These are phyloP conservation scores for Odontocerum albicorne DNA, from an alignment of 2,888 invertebrate genomes.

Conservation along the genomic window DNA sequence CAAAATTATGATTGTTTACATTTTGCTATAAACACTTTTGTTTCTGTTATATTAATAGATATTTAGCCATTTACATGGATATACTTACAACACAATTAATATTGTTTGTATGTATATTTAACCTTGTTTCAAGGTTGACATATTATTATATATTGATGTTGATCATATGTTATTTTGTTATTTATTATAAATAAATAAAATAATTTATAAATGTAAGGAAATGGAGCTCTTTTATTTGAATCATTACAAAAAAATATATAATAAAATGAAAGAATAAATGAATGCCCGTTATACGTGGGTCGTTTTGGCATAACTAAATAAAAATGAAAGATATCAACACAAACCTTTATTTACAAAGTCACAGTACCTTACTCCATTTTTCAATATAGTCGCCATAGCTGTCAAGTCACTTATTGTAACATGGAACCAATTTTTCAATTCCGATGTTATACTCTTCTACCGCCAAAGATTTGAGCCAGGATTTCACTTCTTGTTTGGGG, in stretches of 20 bases:
- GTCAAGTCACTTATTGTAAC: too few relatives aligned
- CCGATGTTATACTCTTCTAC: too few relatives aligned
- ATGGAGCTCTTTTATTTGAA: conserved; percentile 29
- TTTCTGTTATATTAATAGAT: neutral
- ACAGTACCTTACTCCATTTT: too few relatives aligned
- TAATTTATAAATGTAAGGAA: conserved; percentile 38
- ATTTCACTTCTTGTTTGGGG: too few relatives aligned
- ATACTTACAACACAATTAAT: conserved; percentile 6
- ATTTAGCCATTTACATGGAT: conserved; percentile 1
- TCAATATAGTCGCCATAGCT: too few relatives aligned
- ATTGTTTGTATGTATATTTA: conserved; percentile 10
- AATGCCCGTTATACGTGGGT: too few relatives aligned
- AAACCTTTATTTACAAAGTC: too few relatives aligned
- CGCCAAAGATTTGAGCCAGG: too few relatives aligned
- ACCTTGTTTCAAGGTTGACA: neutral
- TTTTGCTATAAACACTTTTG: neutral
- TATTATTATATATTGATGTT: conserved; percentile 32
- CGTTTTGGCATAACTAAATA: too few relatives aligned
- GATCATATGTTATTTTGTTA: conserved; percentile 36
- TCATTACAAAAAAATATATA: neutral
- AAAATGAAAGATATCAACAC: too few relatives aligned
- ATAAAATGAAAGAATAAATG: neutral
- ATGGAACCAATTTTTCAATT: too few relatives aligned
- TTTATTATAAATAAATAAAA: conserved; percentile 41
- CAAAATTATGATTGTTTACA: too few relatives aligned